phyloP scores from a whole-genome alignment of 37 sponge, comb jelly and placozoan genomes.

The Aplysina aerophoba region DNA sequence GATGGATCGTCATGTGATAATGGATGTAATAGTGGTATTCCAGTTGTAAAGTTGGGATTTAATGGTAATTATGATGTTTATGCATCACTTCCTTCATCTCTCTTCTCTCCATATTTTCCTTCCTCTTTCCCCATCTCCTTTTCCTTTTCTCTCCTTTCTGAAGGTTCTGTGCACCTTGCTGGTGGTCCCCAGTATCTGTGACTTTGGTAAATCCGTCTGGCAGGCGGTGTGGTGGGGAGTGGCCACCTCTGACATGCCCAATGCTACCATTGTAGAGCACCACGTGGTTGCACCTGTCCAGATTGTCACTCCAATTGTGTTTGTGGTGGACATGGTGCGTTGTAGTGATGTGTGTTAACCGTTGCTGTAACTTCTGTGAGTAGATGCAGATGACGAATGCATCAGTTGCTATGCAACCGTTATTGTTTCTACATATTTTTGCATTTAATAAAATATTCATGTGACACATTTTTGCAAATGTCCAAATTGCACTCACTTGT shows the following conservation, averaged over 20 bases:
- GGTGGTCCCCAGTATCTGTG: slow-evolving; percentile 50
- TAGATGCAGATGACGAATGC: too few relatives aligned
- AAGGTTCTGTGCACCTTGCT: slow-evolving; percentile 49
- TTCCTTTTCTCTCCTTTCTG: not conserved
- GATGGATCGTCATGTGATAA: too few relatives aligned
- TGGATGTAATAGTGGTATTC: too few relatives aligned
- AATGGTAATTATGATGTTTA: too few relatives aligned
- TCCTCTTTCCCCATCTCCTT: not conserved
- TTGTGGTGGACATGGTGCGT: slow-evolving; percentile 56
- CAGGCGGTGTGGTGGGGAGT: slow-evolving; percentile 25
- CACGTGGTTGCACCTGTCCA: slow-evolving; percentile 43
- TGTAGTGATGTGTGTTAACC: not conserved
- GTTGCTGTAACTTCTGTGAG: not conserved
- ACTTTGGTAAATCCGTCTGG: slow-evolving; percentile 51
- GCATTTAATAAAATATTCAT: too few relatives aligned
- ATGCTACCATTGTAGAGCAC: not conserved
- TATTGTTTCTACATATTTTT: too few relatives aligned
- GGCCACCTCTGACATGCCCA: not conserved
- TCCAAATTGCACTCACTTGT: too few relatives aligned
- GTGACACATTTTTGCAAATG: too few relatives aligned
- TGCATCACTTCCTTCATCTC: too few relatives aligned
- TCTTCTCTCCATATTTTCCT: too few relatives aligned
- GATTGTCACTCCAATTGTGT: slow-evolving; percentile 60
- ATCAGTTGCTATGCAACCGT: too few relatives aligned
- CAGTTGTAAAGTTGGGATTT: too few relatives aligned